Base-by-base conservation (phyloP, 2,113 vertebrate genomes). In the Excalfactoria chinensis region DNA sequence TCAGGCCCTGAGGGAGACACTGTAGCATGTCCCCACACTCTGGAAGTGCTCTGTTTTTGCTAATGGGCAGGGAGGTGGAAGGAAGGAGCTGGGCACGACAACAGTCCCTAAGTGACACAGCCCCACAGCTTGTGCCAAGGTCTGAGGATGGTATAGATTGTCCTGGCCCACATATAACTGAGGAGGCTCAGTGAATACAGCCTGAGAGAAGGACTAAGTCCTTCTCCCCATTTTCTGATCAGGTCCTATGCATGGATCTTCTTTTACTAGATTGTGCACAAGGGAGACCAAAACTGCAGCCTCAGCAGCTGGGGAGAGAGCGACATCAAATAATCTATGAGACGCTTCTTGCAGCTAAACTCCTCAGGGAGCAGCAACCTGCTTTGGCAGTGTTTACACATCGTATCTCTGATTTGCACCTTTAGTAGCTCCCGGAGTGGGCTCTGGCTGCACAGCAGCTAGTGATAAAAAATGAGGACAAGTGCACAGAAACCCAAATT, bases 351-450 rank as follows among this genome's bases (percentile, higher is more conserved):
- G 78, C 81, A 93, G 79, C 88, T 94, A 60, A 90, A 71, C 73
- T 91, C 86, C 86, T 84, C 1, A 0, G 71, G 93, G 91, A 94
- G 60, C 70, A 83, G 85, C 55, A 84, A 95, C 93, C 90, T 95
- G 88, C 95, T 94, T 90, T 94, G 86, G 88, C 95, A 95, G 88
- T 80, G 88, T 97, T 96, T 97, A 93, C 84, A 93, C 87, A 89
- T 75, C 13, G 1, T 88, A 87, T 80, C 84, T 84, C 93, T 93
- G 93, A 94, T 92, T 93, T 92, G 89, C 92, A 92, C 96, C 91
- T 95, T 95, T 82, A 96, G 91, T 95, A 91, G 88, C 83, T 96
- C 95, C 81, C 95, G 60, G 89, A 93, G 87, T 93, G 95, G 92
- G 88, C 93, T 89, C 86, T 84, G 84, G 59, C 83, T 88, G 83